These are phyloP conservation scores for Pegoplata infirma DNA, from an alignment of 2,888 invertebrate genomes.

Conservation along the genomic window DNA sequence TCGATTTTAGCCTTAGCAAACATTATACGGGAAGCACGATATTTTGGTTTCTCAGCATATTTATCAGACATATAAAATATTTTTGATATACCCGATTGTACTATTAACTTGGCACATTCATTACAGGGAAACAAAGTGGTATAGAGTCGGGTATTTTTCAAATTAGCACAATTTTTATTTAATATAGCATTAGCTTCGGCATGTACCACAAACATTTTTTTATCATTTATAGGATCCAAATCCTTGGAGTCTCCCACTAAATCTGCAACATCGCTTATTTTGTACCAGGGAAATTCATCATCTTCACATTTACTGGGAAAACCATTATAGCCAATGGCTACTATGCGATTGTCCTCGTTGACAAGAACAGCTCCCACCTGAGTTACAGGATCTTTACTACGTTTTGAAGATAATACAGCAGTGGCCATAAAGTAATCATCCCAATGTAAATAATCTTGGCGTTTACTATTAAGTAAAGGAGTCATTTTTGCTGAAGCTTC, in stretches of 20 bases:
- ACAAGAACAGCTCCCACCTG: constrained; percentile 98
- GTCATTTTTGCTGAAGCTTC: background rate
- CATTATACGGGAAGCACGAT: constrained; percentile 89
- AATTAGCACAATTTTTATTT: constrained; percentile 89
- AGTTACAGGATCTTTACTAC: constrained; percentile 95
- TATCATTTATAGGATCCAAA: constrained; percentile 83
- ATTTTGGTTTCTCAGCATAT: constrained; percentile 83
- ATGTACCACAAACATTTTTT: constrained; percentile 96
- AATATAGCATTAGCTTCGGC: constrained; percentile 98
- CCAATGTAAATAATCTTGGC: constrained; percentile 88
- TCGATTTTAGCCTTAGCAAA: constrained; percentile 87
- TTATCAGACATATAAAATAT: constrained; percentile 91
- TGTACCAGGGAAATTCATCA: constrained; percentile 93
- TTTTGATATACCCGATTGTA: constrained; percentile 92
- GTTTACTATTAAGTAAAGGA: constrained; percentile 76
- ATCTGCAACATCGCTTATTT: constrained; percentile 73
- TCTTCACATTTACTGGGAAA: constrained; percentile 95
- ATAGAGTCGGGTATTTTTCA: constrained; percentile 90
- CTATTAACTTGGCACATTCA: constrained; percentile 97
- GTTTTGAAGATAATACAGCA: constrained; percentile 92
- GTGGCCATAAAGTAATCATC: constrained; percentile 97
- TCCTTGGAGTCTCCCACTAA: constrained; percentile 55
- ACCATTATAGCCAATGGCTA: constrained; percentile 98
- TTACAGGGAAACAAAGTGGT: constrained; percentile 97
- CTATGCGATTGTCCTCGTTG: constrained; percentile 89